Evolutionary conservation across 2,888 invertebrate species (phyloP).

Genomic region (Nomada fabriciana): DNA sequence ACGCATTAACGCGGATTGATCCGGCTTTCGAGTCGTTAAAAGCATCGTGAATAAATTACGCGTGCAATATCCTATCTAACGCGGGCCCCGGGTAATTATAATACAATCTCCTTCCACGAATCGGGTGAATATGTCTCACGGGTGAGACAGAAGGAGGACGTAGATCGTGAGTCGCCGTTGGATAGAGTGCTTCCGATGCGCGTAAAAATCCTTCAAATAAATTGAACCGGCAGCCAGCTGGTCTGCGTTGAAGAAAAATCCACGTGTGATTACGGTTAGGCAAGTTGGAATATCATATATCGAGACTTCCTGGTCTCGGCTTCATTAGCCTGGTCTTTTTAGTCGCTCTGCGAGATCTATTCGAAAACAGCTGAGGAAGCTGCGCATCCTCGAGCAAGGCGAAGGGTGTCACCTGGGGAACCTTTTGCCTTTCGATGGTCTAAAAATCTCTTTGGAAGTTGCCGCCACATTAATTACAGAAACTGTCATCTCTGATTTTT

Average conservation of each 20-base stretch:
- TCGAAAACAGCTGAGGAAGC: neutral
- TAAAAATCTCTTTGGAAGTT: too few relatives aligned
- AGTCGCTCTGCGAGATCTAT: neutral
- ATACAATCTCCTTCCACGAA: slow-evolving; percentile 11
- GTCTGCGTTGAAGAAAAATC: neutral
- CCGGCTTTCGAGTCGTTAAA: slow-evolving; percentile 40
- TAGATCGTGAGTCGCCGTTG: slow-evolving; percentile 1
- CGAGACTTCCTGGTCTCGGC: neutral
- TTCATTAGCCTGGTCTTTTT: neutral
- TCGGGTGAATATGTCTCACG: slow-evolving; percentile 16
- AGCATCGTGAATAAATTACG: slow-evolving; percentile 45
- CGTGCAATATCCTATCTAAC: slow-evolving; percentile 32
- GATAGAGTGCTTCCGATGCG: neutral
- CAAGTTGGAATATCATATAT: neutral
- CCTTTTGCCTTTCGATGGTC: neutral
- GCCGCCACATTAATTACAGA: too few relatives aligned
- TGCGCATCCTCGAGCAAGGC: too few relatives aligned
- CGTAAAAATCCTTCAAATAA: slow-evolving; percentile 13
- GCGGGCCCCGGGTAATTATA: slow-evolving; percentile 27
- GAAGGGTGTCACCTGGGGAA: neutral
- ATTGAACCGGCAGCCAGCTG: neutral
- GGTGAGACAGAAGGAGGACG: neutral
- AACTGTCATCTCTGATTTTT: too few relatives aligned
- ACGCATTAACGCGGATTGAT: slow-evolving; percentile 38
- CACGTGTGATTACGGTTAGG: neutral